Percentiles rank a stretch among this genome's conserved stretches.
Evolutionary conservation across 2,888 invertebrate species (phyloP).

Genomic region (Tenodera sinensis): DNA sequence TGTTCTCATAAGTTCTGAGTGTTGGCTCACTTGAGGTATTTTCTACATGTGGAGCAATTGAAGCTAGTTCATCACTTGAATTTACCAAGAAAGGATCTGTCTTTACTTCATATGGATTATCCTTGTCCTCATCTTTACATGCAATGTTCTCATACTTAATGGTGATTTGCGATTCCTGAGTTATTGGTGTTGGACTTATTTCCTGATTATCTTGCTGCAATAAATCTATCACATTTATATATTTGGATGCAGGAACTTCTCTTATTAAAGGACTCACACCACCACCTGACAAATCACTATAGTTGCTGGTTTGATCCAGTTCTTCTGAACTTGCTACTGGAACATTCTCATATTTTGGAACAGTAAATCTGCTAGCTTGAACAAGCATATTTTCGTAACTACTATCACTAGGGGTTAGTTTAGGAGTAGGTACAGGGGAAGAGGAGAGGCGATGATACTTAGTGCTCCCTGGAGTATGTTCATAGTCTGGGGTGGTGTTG

Average conservation of each 20-base stretch:
- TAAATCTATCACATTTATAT: background rate
- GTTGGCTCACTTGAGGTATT: too few relatives aligned
- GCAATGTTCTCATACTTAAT: conserved; percentile 26
- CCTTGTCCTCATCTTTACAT: background rate
- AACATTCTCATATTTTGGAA: background rate
- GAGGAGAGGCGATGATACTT: conserved; percentile 21
- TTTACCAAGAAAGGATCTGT: too few relatives aligned
- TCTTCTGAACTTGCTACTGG: background rate
- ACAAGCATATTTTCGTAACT: conserved; percentile 8
- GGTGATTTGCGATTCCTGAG: conserved; percentile 19
- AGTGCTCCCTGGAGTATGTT: background rate
- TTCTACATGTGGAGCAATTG: too few relatives aligned
- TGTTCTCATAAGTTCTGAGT: background rate
- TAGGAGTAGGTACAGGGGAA: conserved; percentile 11
- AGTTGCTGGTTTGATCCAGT: background rate
- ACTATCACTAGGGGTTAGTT: conserved; percentile 7
- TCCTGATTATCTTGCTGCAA: background rate
- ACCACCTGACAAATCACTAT: background rate
- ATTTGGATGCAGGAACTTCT: background rate
- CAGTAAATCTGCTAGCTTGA: background rate
- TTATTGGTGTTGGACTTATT: background rate
- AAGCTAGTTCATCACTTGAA: background rate
- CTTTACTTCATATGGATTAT: background rate
- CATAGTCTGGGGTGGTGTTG: conserved; percentile 28
- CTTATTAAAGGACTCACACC: background rate